Conservation (phyloP, 2,888 invertebrate genomes). For the Luperina testacea region DNA sequence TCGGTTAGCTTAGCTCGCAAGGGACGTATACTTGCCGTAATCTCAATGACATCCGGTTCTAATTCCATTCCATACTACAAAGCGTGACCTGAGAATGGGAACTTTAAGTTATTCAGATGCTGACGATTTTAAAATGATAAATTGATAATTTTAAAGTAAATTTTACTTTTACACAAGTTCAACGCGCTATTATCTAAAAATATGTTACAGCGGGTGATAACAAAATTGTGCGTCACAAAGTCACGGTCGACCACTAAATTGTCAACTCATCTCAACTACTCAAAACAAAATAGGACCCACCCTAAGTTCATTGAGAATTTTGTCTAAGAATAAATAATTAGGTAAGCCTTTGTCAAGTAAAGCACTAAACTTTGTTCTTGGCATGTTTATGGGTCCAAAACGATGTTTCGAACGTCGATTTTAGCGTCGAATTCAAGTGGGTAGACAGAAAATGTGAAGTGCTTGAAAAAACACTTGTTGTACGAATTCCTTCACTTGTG, state of each 20-base stretch:
- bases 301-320: no score
- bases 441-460: no score
- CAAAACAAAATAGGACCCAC: no score
- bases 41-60: slow-evolving; percentile 50
- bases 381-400: no score
- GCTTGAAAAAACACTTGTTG: no score
- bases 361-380: no score
- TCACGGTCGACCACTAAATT: slow-evolving; percentile 34
- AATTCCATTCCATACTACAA: slow-evolving; percentile 26
- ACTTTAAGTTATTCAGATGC: slow-evolving; percentile 29
- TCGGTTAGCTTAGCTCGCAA: slow-evolving; percentile 29
- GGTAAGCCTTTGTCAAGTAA: no score
- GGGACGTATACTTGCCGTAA: slow-evolving; percentile 43
- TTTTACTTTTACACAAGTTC: slow-evolving; percentile 31
- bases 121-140: slow-evolving; percentile 30
- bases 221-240: slow-evolving; percentile 41
- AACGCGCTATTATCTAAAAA: slow-evolving; percentile 40
- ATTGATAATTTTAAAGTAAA: neutral
- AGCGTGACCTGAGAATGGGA: slow-evolving; percentile 10
- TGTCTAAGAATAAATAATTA: no score
- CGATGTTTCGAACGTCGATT: no score
- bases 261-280: slow-evolving; percentile 22
- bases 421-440: no score
- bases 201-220: slow-evolving; percentile 33
- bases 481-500: no score